Base-by-base conservation (phyloP, 2,797 vertebrate species). In the Todus mexicanus region DNA sequence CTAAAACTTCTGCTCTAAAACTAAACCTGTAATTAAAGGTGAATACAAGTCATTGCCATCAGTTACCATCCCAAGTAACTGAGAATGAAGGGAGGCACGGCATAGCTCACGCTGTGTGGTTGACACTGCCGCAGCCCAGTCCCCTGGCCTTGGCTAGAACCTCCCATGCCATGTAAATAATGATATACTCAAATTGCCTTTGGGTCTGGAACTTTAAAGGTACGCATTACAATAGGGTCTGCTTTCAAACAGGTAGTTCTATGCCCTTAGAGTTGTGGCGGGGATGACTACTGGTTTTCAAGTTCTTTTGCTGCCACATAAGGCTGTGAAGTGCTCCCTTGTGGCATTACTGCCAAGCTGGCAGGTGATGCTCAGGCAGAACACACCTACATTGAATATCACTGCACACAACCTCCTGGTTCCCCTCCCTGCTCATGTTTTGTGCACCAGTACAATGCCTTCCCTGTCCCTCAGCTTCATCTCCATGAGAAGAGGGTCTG, bases 331-430 rank as follows among this genome's bases (percentile, higher is more conserved):
- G 38, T 37, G 51, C 47, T 92, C 42, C 43, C 18, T 26, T 23
- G 60, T 48, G 73, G 59, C 0, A 0, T 35, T 33, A 31, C 7
- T 43, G 35, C 38, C 73, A 35, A 78, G 43, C 1, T 0, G 17
- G 29, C 1, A 0, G 23, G 38, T 37, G 71, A 19, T 66, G 48
- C n/a, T 70, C 0, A 0, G 26, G 21, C 18, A 7, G 31, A 29
- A 11, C 2, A 1, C 5, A 75, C 27, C 51, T 84, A 2, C 4
- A 0, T 0, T 22, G 18, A 69, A 7, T 13, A 53, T 63, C 43
- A 11, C 25, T 23, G 51, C 15, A 22, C 33, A 54, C 22, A 10
- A 81, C 33, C 20, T 69, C 21, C 35, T 5, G 6, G 11, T 35
- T 47, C 29, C 35, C 37, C 45, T 53, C 31, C 10, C 26, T 50